These are phyloP conservation scores for Psittacula derbiana DNA, from an alignment of 2,797 vertebrate species.

Conservation along the genomic window DNA sequence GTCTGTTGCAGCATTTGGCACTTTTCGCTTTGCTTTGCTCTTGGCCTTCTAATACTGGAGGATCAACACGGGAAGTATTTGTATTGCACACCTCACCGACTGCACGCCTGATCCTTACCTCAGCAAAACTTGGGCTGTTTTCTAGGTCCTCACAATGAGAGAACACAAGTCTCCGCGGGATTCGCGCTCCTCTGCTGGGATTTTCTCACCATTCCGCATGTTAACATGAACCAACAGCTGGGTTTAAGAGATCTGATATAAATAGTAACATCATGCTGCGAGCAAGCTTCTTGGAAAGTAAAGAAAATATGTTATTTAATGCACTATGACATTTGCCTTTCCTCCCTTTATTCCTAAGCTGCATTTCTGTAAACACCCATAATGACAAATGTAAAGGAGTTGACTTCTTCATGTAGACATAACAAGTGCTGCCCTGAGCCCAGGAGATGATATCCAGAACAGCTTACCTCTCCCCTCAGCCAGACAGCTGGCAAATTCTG, in stretches of 20 bases:
- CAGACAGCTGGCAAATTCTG: background rate
- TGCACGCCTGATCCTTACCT: background rate
- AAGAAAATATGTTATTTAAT: slow-evolving; percentile 52
- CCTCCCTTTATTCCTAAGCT: slow-evolving; percentile 41
- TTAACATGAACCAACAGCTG: slow-evolving; percentile 78
- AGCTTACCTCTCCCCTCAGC: background rate
- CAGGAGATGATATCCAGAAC: slow-evolving; percentile 16
- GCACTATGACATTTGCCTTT: slow-evolving; percentile 51
- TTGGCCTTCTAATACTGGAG: background rate
- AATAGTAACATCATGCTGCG: slow-evolving; percentile 70
- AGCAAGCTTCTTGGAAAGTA: slow-evolving; percentile 56
- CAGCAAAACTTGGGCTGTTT: slow-evolving; percentile 49
- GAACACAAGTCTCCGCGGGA: slow-evolving; percentile 59
- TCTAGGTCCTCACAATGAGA: slow-evolving; percentile 61
- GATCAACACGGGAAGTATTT: slow-evolving; percentile 23
- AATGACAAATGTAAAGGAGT: slow-evolving; percentile 14
- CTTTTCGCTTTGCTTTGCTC: background rate
- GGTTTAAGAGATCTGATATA: slow-evolving; percentile 69
- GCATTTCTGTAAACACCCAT: slow-evolving; percentile 43
- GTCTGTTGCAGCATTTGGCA: background rate
- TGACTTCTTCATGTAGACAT: background rate
- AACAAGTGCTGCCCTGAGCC: background rate
- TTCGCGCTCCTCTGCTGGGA: slow-evolving; percentile 69
- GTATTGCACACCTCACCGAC: background rate
- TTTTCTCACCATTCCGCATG: slow-evolving; percentile 73